Conservation (phyloP, 2,888 invertebrate genomes). For the Ormyrus nitidulus region DNA sequence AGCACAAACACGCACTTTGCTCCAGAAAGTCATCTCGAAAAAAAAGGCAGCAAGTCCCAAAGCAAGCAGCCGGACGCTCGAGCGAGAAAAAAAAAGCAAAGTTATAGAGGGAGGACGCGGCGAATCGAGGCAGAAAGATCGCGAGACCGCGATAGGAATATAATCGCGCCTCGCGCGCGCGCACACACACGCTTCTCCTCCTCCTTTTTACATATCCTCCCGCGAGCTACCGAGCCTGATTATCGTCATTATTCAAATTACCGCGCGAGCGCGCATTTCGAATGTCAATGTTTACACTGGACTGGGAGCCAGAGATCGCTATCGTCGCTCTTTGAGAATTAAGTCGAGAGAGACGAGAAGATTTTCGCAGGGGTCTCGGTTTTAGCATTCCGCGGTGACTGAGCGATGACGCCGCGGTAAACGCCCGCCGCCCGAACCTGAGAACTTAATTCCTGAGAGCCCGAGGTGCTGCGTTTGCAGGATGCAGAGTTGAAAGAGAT, state of each 20-base stretch:
- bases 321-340: constrained; percentile 36
- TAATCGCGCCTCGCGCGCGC: constrained; percentile 39
- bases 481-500: too few species aligned
- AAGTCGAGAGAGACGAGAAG: not conserved
- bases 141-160: constrained; percentile 42
- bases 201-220: constrained; percentile 6
- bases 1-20: too few species aligned
- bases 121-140: not conserved
- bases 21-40: too few species aligned
- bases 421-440: not conserved
- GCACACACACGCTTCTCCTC: not conserved
- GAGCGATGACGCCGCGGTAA: too few species aligned
- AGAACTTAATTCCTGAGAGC: not conserved
- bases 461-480: not conserved
- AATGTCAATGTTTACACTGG: constrained; percentile 53
- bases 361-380: too few species aligned
- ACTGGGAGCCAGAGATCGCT: constrained; percentile 25
- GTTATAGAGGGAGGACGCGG: too few species aligned
- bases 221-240: constrained; percentile 44
- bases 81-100: too few species aligned
- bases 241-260: constrained; percentile 57
- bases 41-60: too few species aligned
- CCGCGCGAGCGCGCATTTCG: constrained; percentile 28
- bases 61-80: too few species aligned
- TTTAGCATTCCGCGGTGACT: too few species aligned